Percentiles rank a stretch among this genome's conserved stretches.
Conservation (phyloP, 2,113 vertebrate species). For the Lynx canadensis region DNA sequence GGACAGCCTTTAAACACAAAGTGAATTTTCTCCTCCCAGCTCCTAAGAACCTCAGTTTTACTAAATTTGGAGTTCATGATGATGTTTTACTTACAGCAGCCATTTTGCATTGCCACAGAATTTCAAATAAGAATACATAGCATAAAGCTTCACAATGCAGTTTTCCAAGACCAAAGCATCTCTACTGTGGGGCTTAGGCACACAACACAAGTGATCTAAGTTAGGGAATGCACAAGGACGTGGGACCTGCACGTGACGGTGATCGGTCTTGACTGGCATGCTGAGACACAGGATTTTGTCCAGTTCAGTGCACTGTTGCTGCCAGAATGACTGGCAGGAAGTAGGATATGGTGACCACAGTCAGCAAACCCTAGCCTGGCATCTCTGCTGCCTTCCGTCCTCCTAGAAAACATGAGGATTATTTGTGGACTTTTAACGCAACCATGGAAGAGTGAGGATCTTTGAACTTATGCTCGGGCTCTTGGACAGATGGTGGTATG, state of each 20-base stretch:
- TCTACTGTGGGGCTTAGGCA: background rate
- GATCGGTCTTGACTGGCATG: background rate
- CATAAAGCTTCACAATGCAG: background rate
- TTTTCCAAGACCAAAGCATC: background rate
- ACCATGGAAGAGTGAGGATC: background rate
- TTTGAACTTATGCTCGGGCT: background rate
- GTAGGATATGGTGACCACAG: background rate
- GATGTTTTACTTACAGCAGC: background rate
- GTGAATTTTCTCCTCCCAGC: background rate
- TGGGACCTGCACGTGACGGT: background rate
- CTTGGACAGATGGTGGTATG: background rate
- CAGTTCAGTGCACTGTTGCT: background rate
- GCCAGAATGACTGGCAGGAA: background rate
- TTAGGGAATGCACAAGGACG: background rate
- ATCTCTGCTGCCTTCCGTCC: constrained; percentile 14
- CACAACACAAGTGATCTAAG: background rate
- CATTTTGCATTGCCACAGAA: background rate
- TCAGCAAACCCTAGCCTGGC: constrained; percentile 16
- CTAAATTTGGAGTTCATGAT: background rate
- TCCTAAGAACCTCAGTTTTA: background rate
- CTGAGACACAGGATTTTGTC: background rate
- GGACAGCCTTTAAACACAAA: background rate
- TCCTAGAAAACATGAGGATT: constrained; percentile 48
- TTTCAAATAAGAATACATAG: background rate
- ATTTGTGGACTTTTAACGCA: background rate